These are phyloP conservation scores for Centropus bengalensis DNA, from an alignment of 2,113 vertebrate genomes.

Conservation along the genomic window DNA sequence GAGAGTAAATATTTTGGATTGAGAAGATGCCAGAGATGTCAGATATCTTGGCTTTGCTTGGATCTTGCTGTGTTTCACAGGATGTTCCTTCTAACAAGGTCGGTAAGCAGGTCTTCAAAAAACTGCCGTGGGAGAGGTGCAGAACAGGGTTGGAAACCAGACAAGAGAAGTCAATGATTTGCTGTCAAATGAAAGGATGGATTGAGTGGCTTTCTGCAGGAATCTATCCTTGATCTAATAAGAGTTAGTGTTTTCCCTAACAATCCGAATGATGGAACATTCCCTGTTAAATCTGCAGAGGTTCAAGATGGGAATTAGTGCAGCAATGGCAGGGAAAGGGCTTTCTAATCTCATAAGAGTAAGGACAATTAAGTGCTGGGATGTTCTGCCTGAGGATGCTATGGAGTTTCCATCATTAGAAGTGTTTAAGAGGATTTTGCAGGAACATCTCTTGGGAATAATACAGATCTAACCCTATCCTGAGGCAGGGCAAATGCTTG, in stretches of 20 bases:
- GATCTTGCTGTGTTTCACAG: background rate
- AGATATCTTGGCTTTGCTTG: background rate
- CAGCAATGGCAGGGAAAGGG: background rate
- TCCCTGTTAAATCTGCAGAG: background rate
- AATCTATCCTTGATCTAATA: slow-evolving; percentile 38
- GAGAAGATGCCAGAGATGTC: background rate
- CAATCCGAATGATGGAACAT: slow-evolving; percentile 34
- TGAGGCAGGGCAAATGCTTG: background rate
- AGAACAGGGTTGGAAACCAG: slow-evolving; percentile 22
- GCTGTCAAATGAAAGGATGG: slow-evolving; percentile 36
- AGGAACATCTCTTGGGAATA: background rate
- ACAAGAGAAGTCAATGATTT: slow-evolving; percentile 28
- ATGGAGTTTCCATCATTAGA: background rate
- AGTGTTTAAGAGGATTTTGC: background rate
- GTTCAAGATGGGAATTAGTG: slow-evolving; percentile 27
- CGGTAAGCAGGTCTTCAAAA: background rate
- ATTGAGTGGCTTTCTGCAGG: slow-evolving; percentile 43
- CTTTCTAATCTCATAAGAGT: background rate
- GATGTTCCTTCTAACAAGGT: background rate
- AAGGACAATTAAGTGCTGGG: background rate
- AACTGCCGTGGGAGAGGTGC: background rate
- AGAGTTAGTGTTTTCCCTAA: slow-evolving; percentile 36
- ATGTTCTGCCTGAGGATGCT: background rate
- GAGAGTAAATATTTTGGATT: background rate
- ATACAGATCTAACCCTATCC: background rate